phyloP scores from a whole-genome alignment of 1,140 invertebrate species.

The Drosophila pseudoobscura region DNA sequence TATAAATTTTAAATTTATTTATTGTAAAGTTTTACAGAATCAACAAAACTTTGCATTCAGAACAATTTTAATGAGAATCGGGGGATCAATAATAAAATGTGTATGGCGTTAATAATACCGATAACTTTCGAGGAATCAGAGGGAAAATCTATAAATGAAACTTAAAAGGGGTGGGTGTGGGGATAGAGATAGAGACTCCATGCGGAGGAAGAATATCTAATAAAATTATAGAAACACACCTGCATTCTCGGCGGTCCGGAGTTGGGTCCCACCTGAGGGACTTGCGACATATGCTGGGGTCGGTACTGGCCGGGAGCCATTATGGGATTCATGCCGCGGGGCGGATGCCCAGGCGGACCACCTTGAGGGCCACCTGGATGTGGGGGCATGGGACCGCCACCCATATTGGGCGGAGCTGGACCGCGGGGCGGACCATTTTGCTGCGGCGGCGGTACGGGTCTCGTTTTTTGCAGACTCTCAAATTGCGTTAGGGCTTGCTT shows the following conservation, averaged over 20 bases:
- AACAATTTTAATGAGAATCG: slow-evolving; percentile 74
- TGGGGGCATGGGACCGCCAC: slow-evolving; percentile 75
- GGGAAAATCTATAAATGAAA: slow-evolving; percentile 27
- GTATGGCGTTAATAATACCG: slow-evolving; percentile 56
- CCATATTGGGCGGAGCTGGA: slow-evolving; percentile 83
- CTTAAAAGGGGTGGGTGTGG: background rate
- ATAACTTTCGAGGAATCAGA: slow-evolving; percentile 1
- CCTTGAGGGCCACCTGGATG: slow-evolving; percentile 83
- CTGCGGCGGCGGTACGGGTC: slow-evolving; percentile 90
- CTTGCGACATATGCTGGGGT: slow-evolving; percentile 83
- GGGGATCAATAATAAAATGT: slow-evolving; percentile 48
- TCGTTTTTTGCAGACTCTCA: slow-evolving; percentile 95
- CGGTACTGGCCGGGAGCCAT: slow-evolving; percentile 78
- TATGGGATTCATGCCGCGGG: slow-evolving; percentile 85
- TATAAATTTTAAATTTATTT: slow-evolving; percentile 20
- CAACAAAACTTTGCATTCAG: slow-evolving; percentile 78
- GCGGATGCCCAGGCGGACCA: slow-evolving; percentile 85
- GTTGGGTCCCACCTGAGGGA: slow-evolving; percentile 82
- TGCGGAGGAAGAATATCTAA: background rate
- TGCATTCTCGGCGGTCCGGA: slow-evolving; percentile 81
- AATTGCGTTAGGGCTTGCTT: slow-evolving; percentile 93
- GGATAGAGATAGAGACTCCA: background rate
- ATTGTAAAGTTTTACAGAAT: slow-evolving; percentile 32
- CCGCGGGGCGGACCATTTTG: slow-evolving; percentile 83
- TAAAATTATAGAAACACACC: slow-evolving; percentile 49